Base-by-base conservation (phyloP, 2,113 vertebrate genomes). In the Chaetodon auriga region DNA sequence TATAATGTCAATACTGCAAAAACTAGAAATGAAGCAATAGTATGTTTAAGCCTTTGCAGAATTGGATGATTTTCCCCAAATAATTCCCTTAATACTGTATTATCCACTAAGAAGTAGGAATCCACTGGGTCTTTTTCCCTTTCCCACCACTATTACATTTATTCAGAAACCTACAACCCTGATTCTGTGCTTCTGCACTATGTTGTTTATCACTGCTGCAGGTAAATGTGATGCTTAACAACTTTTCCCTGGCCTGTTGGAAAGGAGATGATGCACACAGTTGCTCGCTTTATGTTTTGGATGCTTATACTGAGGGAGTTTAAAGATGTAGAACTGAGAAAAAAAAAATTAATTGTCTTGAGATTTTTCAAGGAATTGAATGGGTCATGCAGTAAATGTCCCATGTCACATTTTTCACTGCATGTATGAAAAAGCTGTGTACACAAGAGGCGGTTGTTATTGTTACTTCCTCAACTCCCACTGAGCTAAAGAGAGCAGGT, bases 1-100 rank as follows among this genome's bases (percentile, higher is more conserved):
- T 46, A 25, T 65, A 45, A 25, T 78, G 68, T 53, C 35, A 11
- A 14, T 58, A 13, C 23, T 61, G 53, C 53, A 66, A 71, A 46
- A 72, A 62, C 1, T 35, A 51, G 9, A 58, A 58, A 58, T 16
- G 0, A 60, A 21, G n/a, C 7, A 36, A 35, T 11, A 51, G 6
- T 5, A 13, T 14, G 19, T 60, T 48, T 58, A 9, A 68, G 36
- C 36, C 23, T 83, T 51, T 58, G 62, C 8, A 16, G 45, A 23
- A 23, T 21, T 58, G 16, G 7, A 41, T n/a, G 6, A 65, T 21
- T 79, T 45, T 7, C 41, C 38, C 14, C 6, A 54, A 54, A 55
- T 46, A 19, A 62, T 61, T 46, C 0, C 0, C 1, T 64, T 62
- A 45, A 25, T 72, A 41, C 23, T 49, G 25, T n/a, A 18, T 43